A percentile compares a stretch with the other conserved stretches of the same genome.
phyloP scores from a whole-genome alignment of 2,113 vertebrate genomes.

The Grallaria varia region DNA sequence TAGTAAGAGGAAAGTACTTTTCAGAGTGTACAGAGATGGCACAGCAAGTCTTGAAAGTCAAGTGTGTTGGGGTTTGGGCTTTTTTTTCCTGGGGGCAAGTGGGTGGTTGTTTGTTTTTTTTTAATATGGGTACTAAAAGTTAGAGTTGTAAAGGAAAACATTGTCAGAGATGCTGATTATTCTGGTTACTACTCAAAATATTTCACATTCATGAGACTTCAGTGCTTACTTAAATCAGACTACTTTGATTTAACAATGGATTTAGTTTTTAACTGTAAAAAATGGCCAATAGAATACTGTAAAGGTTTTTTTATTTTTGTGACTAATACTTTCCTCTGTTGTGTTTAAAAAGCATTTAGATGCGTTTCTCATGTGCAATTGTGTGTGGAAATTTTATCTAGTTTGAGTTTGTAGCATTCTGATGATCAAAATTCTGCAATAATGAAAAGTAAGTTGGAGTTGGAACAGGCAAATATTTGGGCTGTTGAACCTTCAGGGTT shows the following conservation, averaged over 20 bases:
- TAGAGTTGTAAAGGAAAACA: not conserved
- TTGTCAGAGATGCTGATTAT: not conserved
- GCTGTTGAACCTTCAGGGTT: not conserved
- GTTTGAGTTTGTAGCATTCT: not conserved
- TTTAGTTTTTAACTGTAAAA: not conserved
- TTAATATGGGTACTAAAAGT: not conserved
- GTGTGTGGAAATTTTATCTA: not conserved
- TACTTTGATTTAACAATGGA: not conserved
- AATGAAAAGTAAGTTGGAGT: not conserved
- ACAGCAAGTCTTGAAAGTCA: not conserved
- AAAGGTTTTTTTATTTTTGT: not conserved
- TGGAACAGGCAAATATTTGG: not conserved
- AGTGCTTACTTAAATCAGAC: not conserved
- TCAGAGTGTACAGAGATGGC: not conserved
- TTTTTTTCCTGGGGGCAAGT: too few species aligned
- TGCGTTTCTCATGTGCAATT: not conserved
- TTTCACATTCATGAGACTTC: not conserved
- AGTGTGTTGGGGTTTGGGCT: not conserved
- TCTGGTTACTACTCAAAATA: not conserved
- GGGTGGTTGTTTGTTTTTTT: not conserved
- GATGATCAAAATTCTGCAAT: constrained; percentile 3
- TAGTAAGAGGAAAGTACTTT: not conserved
- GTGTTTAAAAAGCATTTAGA: not conserved
- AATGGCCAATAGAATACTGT: not conserved
- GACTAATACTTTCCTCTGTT: not conserved